Evolutionary conservation across 2,113 vertebrate species (phyloP).

Genomic region (Micronisus gabar): DNA sequence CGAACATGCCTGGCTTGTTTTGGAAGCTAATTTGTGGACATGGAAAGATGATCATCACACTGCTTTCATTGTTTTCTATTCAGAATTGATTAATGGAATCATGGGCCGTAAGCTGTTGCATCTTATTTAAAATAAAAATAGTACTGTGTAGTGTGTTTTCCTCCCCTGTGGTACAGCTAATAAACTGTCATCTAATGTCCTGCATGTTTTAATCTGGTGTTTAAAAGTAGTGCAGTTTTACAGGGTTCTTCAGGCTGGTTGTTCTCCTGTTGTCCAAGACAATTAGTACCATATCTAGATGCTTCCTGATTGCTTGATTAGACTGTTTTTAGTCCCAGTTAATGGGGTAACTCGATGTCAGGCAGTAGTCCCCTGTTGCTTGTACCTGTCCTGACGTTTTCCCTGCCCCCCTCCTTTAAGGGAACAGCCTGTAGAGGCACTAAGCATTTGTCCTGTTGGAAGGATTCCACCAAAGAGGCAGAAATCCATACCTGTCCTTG

Average conservation of each 20-base stretch:
- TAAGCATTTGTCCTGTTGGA: rapidly evolving
- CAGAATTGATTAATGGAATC: not conserved
- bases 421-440: not conserved
- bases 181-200: too few species aligned
- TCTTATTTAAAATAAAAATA: not conserved
- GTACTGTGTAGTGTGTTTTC: not conserved
- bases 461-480: too few species aligned
- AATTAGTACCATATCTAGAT: not conserved
- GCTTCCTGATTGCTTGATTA: not conserved
- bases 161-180: not conserved
- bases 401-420: too few species aligned
- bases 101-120: not conserved
- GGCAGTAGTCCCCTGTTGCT: too few species aligned
- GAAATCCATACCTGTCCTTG: not conserved
- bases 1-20: rapidly evolving
- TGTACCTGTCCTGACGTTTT: not conserved
- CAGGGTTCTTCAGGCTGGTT: not conserved
- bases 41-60: rapidly evolving
- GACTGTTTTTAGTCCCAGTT: not conserved
- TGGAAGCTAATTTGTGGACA: not conserved
- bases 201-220: not conserved
- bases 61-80: not conserved
- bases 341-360: not conserved
- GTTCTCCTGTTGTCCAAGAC: not conserved
- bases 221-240: not conserved